Evolutionary conservation across 1,140 invertebrate genomes (phyloP).

Genomic region (Tenebrio molitor): DNA sequence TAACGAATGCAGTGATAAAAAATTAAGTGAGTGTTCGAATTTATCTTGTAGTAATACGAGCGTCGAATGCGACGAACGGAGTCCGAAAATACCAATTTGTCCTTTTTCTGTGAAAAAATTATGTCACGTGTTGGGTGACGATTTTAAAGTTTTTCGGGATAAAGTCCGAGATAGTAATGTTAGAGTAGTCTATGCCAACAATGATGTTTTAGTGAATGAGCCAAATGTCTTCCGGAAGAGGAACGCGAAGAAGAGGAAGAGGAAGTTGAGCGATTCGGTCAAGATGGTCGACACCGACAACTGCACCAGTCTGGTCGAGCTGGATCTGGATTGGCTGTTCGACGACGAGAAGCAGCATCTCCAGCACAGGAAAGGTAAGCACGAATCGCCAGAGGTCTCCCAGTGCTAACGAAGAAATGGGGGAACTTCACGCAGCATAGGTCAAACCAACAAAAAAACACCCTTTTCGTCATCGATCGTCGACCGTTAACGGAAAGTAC

Average conservation of each 20-base stretch:
- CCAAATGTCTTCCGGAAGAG: conserved; percentile 54
- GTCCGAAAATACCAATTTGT: conserved; percentile 19
- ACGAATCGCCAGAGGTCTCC: too few species aligned
- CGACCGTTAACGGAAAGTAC: too few species aligned
- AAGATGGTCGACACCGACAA: conserved; percentile 54
- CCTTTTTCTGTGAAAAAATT: conserved; percentile 7
- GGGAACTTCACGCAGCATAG: too few species aligned
- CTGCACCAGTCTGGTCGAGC: conserved; percentile 61
- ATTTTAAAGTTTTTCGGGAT: conserved; percentile 34
- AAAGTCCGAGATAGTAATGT: conserved; percentile 24
- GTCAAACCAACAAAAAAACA: too few species aligned
- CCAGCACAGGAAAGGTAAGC: conserved; percentile 59
- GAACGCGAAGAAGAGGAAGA: conserved; percentile 54
- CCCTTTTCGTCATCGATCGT: too few species aligned
- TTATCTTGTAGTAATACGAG: conserved; percentile 61
- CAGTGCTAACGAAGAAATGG: too few species aligned
- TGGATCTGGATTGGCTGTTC: conserved; percentile 65
- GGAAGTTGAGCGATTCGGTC: conserved; percentile 39
- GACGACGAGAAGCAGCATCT: conserved; percentile 61
- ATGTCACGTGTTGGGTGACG: conserved; percentile 31
- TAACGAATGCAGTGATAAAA: conserved; percentile 62
- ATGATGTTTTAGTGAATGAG: conserved; percentile 44
- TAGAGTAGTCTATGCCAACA: conserved; percentile 34
- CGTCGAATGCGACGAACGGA: conserved; percentile 57
- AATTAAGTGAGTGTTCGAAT: conserved; percentile 62